Evolutionary conservation across 2,888 invertebrate genomes (phyloP).

Genomic region (Tipula helvola): DNA sequence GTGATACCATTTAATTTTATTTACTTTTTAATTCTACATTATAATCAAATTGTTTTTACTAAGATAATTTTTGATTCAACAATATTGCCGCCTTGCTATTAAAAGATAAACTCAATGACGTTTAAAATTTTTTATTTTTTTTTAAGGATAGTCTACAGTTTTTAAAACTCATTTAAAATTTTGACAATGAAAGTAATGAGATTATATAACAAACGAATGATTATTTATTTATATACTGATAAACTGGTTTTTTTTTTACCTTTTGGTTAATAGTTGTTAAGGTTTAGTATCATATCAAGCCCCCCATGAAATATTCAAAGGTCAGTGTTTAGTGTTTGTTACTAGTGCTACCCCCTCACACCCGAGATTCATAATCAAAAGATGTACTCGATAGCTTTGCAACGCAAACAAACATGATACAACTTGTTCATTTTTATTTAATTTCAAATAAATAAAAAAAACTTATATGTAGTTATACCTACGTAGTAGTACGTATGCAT

Average conservation of each 20-base stretch:
- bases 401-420: not conserved
- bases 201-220: not conserved
- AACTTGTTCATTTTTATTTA: not conserved
- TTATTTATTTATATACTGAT: not conserved
- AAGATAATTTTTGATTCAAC: not conserved
- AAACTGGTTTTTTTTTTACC: not conserved
- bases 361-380: not conserved
- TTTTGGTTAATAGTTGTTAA: not conserved
- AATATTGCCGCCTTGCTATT: not conserved
- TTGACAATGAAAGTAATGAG: not conserved
- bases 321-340: not conserved
- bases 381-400: not conserved
- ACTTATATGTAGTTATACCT: not conserved
- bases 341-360: not conserved
- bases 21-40: not conserved
- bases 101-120: not conserved
- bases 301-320: not conserved
- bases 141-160: not conserved
- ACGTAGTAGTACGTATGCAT: not conserved
- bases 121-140: not conserved
- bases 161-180: not conserved
- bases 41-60: not conserved
- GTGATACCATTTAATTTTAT: not conserved
- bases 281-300: not conserved
- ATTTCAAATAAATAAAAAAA: not conserved